Evolutionary conservation across 2,888 invertebrate species (phyloP).

Genomic region (Linnaemya vulpina): DNA sequence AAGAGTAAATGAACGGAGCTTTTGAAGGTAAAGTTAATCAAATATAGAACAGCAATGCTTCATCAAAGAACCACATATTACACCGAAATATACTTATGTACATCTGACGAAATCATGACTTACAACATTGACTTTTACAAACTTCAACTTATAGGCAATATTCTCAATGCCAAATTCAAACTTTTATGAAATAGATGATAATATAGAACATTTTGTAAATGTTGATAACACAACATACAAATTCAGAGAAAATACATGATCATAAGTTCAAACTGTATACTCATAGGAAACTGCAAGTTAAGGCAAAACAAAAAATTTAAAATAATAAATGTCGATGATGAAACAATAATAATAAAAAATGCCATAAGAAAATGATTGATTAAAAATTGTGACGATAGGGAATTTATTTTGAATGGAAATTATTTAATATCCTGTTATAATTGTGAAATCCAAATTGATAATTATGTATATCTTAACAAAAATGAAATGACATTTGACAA

Average conservation of each 20-base stretch:
- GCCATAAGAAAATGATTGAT: constrained; percentile 4
- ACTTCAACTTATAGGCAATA: too few species aligned
- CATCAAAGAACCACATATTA: constrained; percentile 25
- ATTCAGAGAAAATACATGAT: not conserved
- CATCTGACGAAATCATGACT: too few species aligned
- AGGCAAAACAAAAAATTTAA: not conserved
- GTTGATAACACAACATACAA: constrained; percentile 24
- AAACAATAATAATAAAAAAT: constrained; percentile 37
- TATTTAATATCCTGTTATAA: constrained; percentile 34
- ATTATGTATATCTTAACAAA: too few species aligned
- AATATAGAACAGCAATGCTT: constrained; percentile 30
- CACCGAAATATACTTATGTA: too few species aligned
- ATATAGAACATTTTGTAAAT: constrained; percentile 42
- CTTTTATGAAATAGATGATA: too few species aligned
- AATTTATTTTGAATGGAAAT: constrained; percentile 36
- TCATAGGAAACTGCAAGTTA: too few species aligned
- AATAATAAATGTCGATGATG: constrained; percentile 30
- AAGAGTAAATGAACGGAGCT: too few species aligned
- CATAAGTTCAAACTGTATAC: not conserved
- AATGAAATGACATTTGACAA: too few species aligned
- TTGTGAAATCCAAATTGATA: too few species aligned
- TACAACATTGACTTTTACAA: too few species aligned
- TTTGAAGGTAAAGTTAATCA: constrained; percentile 5
- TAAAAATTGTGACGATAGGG: constrained; percentile 12
- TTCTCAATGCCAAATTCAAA: constrained; percentile 13